These are phyloP conservation scores for Theocolax elegans DNA, from an alignment of 1,140 invertebrate species.

Conservation along the genomic window DNA sequence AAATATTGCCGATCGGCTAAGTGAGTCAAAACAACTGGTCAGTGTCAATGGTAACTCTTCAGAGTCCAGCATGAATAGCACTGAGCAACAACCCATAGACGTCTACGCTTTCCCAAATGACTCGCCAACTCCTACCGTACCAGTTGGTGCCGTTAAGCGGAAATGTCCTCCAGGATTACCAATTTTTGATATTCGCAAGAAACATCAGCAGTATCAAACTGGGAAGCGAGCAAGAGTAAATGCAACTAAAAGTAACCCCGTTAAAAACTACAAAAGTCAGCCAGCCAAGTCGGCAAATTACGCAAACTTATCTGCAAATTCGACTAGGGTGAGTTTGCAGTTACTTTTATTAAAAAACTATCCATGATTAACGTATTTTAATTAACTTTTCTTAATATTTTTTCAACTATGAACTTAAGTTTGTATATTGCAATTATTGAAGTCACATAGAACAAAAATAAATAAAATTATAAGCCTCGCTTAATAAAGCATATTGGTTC, in stretches of 20 bases:
- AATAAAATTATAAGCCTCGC: neutral
- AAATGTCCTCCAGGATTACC: slow-evolving; percentile 60
- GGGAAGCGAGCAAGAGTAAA: slow-evolving; percentile 15
- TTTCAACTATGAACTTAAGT: too few species aligned
- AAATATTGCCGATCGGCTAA: slow-evolving; percentile 14
- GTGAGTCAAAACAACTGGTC: slow-evolving; percentile 1
- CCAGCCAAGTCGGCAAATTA: slow-evolving; percentile 9
- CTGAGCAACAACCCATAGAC: slow-evolving; percentile 43
- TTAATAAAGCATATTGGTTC: too few species aligned
- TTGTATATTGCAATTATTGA: too few species aligned
- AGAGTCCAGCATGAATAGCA: neutral
- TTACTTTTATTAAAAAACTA: too few species aligned
- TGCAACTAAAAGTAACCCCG: neutral
- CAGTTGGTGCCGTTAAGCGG: slow-evolving; percentile 57
- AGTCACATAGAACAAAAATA: too few species aligned
- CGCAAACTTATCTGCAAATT: slow-evolving; percentile 10
- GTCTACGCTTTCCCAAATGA: slow-evolving; percentile 58
- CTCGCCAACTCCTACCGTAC: slow-evolving; percentile 42
- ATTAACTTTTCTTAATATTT: too few species aligned
- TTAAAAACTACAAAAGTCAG: slow-evolving; percentile 36
- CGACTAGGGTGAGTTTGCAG: slow-evolving; percentile 22
- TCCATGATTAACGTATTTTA: too few species aligned
- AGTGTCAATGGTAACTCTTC: neutral
- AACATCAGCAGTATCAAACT: slow-evolving; percentile 25
- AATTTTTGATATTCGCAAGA: slow-evolving; percentile 53